Evolutionary conservation across 2,888 invertebrate genomes (phyloP).

Genomic region (Mesorhabditis sp.): DNA sequence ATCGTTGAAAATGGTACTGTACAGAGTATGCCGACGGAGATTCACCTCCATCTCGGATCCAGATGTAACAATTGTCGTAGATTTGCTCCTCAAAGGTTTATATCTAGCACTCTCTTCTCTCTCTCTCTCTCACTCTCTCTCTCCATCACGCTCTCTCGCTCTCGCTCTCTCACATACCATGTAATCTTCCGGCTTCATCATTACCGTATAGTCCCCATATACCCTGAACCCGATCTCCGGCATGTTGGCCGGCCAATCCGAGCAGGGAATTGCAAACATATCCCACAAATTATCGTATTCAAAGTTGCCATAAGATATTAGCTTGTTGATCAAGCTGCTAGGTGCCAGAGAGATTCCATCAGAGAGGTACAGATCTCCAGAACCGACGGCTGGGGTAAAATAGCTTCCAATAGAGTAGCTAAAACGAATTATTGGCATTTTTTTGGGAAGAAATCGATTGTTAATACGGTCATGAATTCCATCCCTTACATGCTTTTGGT

Average conservation of each 20-base stretch:
- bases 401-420: background rate
- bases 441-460: too few species aligned
- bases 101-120: too few species aligned
- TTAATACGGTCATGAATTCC: too few species aligned
- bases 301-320: background rate
- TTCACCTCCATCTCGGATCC: background rate
- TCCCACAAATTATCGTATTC: background rate
- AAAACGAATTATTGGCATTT: too few species aligned
- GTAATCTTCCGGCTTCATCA: background rate
- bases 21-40: background rate
- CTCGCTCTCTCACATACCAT: slow-evolving; percentile 1
- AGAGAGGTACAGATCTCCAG: background rate
- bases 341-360: background rate
- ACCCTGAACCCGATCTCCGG: background rate
- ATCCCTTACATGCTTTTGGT: too few species aligned
- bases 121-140: background rate
- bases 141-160: background rate
- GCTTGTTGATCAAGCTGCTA: background rate
- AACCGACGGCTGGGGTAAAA: background rate
- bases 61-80: background rate
- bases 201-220: background rate
- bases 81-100: too few species aligned
- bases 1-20: background rate
- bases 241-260: background rate
- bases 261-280: background rate